Conservation (phyloP, 2,113 vertebrate genomes). For the Actinemys pallida region DNA sequence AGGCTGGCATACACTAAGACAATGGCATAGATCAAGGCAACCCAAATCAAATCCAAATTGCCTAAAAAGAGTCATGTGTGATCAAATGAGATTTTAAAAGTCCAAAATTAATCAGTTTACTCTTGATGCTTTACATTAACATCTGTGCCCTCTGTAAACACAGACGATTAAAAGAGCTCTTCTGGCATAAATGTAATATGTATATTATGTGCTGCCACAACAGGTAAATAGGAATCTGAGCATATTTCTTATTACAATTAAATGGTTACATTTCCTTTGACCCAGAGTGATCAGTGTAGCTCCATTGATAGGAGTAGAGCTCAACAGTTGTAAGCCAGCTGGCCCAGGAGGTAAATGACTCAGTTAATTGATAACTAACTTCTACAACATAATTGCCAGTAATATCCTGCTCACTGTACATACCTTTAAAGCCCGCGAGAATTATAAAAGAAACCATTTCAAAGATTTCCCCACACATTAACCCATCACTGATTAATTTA, state of each 20-base stretch:
- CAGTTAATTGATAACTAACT: constrained; percentile 82
- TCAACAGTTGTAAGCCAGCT: constrained; percentile 23
- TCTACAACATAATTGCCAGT: constrained; percentile 76
- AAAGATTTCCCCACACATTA: constrained; percentile 21
- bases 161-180: not conserved
- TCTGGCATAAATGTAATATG: constrained; percentile 59
- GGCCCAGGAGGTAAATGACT: constrained; percentile 75
- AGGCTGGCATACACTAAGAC: not conserved
- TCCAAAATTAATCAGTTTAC: constrained; percentile 67
- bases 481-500: not conserved
- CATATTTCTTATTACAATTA: constrained; percentile 72
- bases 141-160: constrained; percentile 39
- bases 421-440: constrained; percentile 34
- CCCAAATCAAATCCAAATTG: constrained; percentile 56
- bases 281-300: constrained; percentile 58
- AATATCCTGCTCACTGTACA: constrained; percentile 66
- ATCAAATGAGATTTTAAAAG: constrained; percentile 49
- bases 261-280: constrained; percentile 71
- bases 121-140: constrained; percentile 67
- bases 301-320: not conserved
- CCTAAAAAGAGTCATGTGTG: constrained; percentile 58
- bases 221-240: constrained; percentile 67
- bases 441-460: constrained; percentile 28
- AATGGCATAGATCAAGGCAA: constrained; percentile 33
- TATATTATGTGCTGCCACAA: constrained; percentile 45